Percentiles rank a stretch among this genome's conserved stretches.
Conservation (phyloP, 92 coral and sea anemone genomes). For the Actinernus sp. region DNA sequence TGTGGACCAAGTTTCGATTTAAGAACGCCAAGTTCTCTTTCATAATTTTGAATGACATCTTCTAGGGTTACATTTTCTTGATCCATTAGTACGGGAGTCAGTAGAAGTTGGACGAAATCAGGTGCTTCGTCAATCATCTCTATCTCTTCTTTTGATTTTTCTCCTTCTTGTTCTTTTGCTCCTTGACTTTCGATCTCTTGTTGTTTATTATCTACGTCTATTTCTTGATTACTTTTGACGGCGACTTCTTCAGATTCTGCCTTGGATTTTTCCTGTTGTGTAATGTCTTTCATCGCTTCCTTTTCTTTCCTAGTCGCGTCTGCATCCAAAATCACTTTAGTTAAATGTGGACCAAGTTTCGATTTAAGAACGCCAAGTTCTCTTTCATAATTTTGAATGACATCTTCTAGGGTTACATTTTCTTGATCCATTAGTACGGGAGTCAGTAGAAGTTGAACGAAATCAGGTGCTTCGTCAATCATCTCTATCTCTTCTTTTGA, state of each 20-base stretch:
- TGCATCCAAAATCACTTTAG: background rate
- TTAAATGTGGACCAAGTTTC: slow-evolving; percentile 16
- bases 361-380: slow-evolving; percentile 30
- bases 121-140: no score
- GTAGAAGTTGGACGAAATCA: no score
- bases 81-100: no score
- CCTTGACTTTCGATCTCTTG: background rate
- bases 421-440: slow-evolving; percentile 11
- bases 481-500: no score
- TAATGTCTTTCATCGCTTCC: background rate
- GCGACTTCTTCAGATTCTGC: no score
- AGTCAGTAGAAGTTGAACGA: no score
- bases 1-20: slow-evolving; percentile 33
- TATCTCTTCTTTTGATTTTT: no score
- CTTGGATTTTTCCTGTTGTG: no score
- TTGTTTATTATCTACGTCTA: no score
- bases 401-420: slow-evolving; percentile 35
- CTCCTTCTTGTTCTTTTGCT: background rate
- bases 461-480: no score
- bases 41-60: slow-evolving; percentile 29
- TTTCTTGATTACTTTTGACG: no score
- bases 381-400: slow-evolving; percentile 40
- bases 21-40: slow-evolving; percentile 40
- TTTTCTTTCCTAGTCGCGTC: slow-evolving; percentile 1
- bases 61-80: slow-evolving; percentile 32